Conservation (phyloP, 2,797 vertebrate genomes). For the Antrozous pallidus region DNA sequence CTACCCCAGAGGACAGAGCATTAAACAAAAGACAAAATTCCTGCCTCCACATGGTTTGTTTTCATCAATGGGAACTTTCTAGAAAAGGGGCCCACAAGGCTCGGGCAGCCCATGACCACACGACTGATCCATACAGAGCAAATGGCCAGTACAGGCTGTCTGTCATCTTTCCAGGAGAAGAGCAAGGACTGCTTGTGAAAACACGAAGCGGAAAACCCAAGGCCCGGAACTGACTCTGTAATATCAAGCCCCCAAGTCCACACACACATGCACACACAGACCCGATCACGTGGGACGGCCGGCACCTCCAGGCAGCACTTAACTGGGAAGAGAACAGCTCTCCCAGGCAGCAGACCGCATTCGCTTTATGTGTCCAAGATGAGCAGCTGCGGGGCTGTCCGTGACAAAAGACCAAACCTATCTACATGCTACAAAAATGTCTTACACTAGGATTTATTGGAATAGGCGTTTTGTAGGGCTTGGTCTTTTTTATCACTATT, state of each 20-base stretch:
- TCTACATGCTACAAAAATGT: background rate
- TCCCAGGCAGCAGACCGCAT: fast-evolving
- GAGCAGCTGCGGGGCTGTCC: background rate
- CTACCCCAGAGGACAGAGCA: fast-evolving
- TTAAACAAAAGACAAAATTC: background rate
- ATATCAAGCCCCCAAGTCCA: fast-evolving
- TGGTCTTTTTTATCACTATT: background rate
- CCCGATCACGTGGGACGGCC: fast-evolving
- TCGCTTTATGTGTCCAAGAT: fast-evolving
- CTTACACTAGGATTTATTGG: background rate
- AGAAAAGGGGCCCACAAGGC: background rate
- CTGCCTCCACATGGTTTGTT: background rate
- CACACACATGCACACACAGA: fast-evolving
- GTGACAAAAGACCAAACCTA: background rate
- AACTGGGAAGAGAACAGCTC: fast-evolving
- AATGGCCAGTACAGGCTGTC: fast-evolving
- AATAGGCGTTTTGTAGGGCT: background rate
- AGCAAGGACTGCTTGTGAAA: background rate
- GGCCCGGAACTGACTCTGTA: background rate
- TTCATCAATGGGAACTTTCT: fast-evolving
- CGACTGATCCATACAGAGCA: fast-evolving
- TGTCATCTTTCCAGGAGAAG: background rate
- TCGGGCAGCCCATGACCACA: fast-evolving
- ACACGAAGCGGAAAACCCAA: fast-evolving
- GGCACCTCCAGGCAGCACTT: background rate